phyloP scores from a whole-genome alignment of 2,888 invertebrate species.

The Clistopyga incitator region DNA sequence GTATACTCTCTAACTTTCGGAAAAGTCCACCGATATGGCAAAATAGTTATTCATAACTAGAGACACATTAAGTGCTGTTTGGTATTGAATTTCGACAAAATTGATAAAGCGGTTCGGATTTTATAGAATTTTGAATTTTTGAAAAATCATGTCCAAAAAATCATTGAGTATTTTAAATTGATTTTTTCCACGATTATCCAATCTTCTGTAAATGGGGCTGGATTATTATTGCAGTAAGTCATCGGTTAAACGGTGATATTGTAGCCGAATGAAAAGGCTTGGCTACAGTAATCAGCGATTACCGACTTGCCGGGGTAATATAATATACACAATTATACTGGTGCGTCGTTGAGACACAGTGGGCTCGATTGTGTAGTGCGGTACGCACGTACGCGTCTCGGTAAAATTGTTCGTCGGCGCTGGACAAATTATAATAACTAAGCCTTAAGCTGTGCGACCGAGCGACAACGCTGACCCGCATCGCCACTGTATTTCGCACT shows the following conservation, averaged over 20 bases:
- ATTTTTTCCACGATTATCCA: too few species aligned
- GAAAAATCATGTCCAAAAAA: too few species aligned
- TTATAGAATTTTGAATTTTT: too few species aligned
- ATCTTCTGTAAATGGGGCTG: too few species aligned
- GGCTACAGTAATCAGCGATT: slow-evolving; percentile 41
- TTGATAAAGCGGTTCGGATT: too few species aligned
- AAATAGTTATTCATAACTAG: too few species aligned
- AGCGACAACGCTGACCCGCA: slow-evolving; percentile 36
- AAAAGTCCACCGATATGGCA: too few species aligned
- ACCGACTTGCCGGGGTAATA: slow-evolving; percentile 13
- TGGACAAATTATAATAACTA: slow-evolving; percentile 44
- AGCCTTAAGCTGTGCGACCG: slow-evolving; percentile 19
- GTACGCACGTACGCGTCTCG: slow-evolving; percentile 36
- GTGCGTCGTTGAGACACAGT: slow-evolving; percentile 9
- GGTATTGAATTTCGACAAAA: too few species aligned
- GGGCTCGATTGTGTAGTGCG: slow-evolving; percentile 22
- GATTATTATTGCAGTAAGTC: background rate
- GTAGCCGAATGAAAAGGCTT: slow-evolving; percentile 53
- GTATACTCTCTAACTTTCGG: too few species aligned
- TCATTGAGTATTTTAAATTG: too few species aligned
- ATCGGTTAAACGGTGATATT: slow-evolving; percentile 23
- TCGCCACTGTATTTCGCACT: slow-evolving; percentile 31
- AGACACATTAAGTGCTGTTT: too few species aligned
- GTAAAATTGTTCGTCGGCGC: slow-evolving; percentile 56
- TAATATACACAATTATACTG: slow-evolving; percentile 1